Percentiles rank a stretch among this genome's conserved stretches.
phyloP scores from a whole-genome alignment of 2,113 vertebrate genomes.

The Caranx melampygus region DNA sequence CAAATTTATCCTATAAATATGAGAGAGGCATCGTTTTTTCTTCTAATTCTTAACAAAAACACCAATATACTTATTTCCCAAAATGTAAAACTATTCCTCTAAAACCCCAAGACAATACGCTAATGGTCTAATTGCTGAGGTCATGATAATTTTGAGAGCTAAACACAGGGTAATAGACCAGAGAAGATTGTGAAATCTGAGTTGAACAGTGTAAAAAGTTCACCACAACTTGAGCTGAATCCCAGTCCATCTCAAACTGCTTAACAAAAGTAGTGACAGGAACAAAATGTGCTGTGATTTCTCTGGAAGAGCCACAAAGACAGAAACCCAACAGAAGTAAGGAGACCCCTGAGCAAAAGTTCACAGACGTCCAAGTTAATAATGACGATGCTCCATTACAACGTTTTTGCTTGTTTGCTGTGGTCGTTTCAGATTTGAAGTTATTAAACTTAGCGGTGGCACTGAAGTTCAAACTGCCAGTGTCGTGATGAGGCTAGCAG shows the following conservation, averaged over 20 bases:
- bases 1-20: background rate
- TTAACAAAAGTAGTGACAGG: constrained; percentile 9
- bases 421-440: constrained; percentile 37
- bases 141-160: background rate
- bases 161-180: background rate
- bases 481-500: constrained; percentile 28
- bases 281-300: constrained; percentile 37
- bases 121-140: background rate
- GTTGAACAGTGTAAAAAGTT: background rate
- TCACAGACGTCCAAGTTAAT: constrained; percentile 54
- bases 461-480: constrained; percentile 30
- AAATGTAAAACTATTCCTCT: background rate
- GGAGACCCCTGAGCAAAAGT: constrained; percentile 42
- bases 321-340: constrained; percentile 28
- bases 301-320: constrained; percentile 31
- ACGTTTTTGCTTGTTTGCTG: constrained; percentile 35
- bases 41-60: background rate
- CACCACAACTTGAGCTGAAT: background rate
- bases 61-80: background rate
- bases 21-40: background rate
- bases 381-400: background rate
- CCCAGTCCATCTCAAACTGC: constrained; percentile 6
- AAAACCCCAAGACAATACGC: background rate
- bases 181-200: constrained; percentile 6
- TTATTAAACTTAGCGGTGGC: constrained; percentile 21